A percentile compares a stretch with the other conserved stretches of the same genome.
These are phyloP conservation scores for Bugula neritina DNA, from an alignment of 2,888 invertebrate species.

Conservation along the genomic window DNA sequence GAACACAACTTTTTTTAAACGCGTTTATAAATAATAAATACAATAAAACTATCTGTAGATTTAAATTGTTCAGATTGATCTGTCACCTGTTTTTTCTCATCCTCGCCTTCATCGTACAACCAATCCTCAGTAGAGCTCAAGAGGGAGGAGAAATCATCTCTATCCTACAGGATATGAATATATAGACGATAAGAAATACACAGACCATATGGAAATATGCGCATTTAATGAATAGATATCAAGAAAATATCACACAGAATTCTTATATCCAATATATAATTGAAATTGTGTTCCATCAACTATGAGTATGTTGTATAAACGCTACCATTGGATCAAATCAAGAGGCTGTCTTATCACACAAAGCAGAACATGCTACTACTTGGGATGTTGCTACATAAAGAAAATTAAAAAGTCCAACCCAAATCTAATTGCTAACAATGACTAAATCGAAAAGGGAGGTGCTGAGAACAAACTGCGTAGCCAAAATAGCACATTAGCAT, in stretches of 20 bases:
- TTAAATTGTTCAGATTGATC: too few species aligned
- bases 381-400: too few species aligned
- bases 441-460: too few species aligned
- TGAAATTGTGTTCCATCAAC: background rate
- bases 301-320: background rate
- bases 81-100: slow-evolving; percentile 68
- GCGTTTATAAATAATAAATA: too few species aligned
- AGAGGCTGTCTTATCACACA: background rate
- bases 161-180: slow-evolving; percentile 39
- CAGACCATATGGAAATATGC: background rate
- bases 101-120: slow-evolving; percentile 95
- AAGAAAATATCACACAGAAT: background rate
- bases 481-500: too few species aligned
- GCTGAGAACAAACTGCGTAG: too few species aligned
- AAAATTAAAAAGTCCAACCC: too few species aligned
- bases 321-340: background rate
- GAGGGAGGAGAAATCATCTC: slow-evolving; percentile 52
- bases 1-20: too few species aligned
- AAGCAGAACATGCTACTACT: background rate
- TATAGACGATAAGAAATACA: too few species aligned
- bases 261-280: background rate
- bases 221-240: too few species aligned
- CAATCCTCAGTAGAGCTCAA: slow-evolving; percentile 86
- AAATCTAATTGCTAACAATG: too few species aligned
- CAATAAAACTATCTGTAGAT: too few species aligned